Conservation (phyloP, 2,113 vertebrate genomes). For the Leuciscus idus region DNA sequence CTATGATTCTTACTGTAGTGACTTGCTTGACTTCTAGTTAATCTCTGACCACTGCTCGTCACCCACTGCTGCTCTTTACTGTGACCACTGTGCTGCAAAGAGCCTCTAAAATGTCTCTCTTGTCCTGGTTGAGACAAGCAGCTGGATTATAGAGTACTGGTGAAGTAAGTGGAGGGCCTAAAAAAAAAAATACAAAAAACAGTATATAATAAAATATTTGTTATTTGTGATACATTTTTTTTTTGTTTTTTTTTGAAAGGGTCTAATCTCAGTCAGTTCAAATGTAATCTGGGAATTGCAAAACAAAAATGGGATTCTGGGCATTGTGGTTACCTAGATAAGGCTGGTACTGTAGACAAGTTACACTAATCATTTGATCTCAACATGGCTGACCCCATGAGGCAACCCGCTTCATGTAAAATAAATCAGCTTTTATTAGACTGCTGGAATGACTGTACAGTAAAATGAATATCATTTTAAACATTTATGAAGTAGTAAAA, state of each 20-base stretch:
- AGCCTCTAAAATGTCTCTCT: constrained; percentile 6
- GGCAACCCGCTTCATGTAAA: too few relatives aligned
- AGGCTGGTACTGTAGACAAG: too few relatives aligned
- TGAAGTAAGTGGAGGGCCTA: neutral
- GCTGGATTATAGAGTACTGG: neutral
- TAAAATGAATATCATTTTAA: too few relatives aligned
- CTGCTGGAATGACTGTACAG: too few relatives aligned
- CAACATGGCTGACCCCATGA: too few relatives aligned
- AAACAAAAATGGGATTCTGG: too few relatives aligned
- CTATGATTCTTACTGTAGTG: neutral
- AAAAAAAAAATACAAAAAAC: neutral
- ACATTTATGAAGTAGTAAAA: too few relatives aligned
- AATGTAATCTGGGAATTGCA: too few relatives aligned
- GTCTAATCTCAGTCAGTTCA: too few relatives aligned
- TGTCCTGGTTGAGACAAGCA: neutral
- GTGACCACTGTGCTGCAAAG: neutral
- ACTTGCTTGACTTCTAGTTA: constrained; percentile 4
- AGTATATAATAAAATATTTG: neutral
- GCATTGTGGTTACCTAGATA: too few relatives aligned
- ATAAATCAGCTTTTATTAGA: too few relatives aligned
- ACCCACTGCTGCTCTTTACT: neutral
- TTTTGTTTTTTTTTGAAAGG: neutral
- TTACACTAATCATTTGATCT: too few relatives aligned
- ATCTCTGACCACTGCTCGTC: neutral
- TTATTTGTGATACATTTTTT: neutral